These are phyloP conservation scores for Temnothorax longispinosus DNA, from an alignment of 1,140 invertebrate genomes.

Conservation along the genomic window DNA sequence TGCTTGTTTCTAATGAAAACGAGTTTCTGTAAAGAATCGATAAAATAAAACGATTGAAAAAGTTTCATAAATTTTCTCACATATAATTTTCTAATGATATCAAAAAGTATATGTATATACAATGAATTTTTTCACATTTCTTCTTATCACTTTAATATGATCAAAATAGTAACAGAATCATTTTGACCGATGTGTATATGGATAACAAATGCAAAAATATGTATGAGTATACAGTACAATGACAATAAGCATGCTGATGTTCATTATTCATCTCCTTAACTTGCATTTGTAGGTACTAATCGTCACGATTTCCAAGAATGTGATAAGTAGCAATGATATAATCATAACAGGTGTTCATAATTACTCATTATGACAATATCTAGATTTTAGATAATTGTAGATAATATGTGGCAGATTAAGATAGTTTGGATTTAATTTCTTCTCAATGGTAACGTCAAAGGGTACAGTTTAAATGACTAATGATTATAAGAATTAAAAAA, in stretches of 20 bases:
- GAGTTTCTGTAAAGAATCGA: too few species aligned
- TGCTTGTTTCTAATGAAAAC: too few species aligned
- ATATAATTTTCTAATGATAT: too few species aligned
- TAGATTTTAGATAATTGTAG: neutral
- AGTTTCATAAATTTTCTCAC: too few species aligned
- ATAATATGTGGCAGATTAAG: neutral
- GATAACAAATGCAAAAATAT: too few species aligned
- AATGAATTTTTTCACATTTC: too few species aligned
- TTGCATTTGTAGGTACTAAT: neutral
- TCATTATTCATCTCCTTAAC: neutral
- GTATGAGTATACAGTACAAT: too few species aligned
- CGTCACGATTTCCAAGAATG: neutral
- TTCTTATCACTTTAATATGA: too few species aligned
- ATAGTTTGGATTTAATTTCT: slow-evolving; percentile 4
- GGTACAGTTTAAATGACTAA: neutral
- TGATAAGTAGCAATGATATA: neutral
- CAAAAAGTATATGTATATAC: too few species aligned
- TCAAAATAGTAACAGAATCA: too few species aligned
- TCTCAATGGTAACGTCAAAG: neutral
- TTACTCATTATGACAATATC: neutral
- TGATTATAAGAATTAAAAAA: neutral
- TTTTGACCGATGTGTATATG: too few species aligned
- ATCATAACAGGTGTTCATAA: neutral
- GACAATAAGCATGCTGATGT: neutral
- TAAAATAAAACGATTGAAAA: too few species aligned